A percentile compares a stretch with the other conserved stretches of the same genome.
Evolutionary conservation across 2,888 invertebrate genomes (phyloP).

Genomic region (Synanthedon andrenaeformis): DNA sequence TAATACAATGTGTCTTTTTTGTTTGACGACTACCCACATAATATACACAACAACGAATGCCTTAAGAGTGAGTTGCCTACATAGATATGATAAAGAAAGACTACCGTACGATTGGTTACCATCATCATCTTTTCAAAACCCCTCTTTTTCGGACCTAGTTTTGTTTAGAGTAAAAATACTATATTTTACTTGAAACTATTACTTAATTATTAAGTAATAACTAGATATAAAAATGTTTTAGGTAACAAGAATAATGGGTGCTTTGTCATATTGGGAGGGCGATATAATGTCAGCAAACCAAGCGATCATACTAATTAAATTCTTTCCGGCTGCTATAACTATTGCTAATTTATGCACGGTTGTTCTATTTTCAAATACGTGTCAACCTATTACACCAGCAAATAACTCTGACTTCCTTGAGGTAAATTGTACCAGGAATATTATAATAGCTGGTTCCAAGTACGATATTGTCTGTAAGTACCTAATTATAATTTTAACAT

Average conservation of each 20-base stretch:
- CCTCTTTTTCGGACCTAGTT: too few relatives aligned
- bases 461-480: conserved; percentile 29
- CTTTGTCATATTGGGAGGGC: conserved; percentile 49
- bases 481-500: too few relatives aligned
- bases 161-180: too few relatives aligned
- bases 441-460: conserved; percentile 10
- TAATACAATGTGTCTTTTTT: too few relatives aligned
- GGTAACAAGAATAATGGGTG: conserved; percentile 48
- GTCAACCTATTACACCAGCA: conserved; percentile 16
- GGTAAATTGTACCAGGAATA: conserved; percentile 35
- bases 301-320: conserved; percentile 44
- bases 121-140: too few relatives aligned
- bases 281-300: conserved; percentile 52
- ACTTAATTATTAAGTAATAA: too few relatives aligned
- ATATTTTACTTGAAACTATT: too few relatives aligned
- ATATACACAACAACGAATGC: too few relatives aligned
- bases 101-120: too few relatives aligned
- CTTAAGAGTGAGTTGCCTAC: too few relatives aligned
- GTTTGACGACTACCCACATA: too few relatives aligned
- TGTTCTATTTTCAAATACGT: conserved; percentile 39
- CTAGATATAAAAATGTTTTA: conserved; percentile 11
- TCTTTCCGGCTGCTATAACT: conserved; percentile 44
- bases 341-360: conserved; percentile 49
- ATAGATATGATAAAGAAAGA: too few relatives aligned
- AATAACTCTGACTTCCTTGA: conserved; percentile 16